phyloP scores from a whole-genome alignment of 2,888 invertebrate genomes.

The Drosophila siamana region DNA sequence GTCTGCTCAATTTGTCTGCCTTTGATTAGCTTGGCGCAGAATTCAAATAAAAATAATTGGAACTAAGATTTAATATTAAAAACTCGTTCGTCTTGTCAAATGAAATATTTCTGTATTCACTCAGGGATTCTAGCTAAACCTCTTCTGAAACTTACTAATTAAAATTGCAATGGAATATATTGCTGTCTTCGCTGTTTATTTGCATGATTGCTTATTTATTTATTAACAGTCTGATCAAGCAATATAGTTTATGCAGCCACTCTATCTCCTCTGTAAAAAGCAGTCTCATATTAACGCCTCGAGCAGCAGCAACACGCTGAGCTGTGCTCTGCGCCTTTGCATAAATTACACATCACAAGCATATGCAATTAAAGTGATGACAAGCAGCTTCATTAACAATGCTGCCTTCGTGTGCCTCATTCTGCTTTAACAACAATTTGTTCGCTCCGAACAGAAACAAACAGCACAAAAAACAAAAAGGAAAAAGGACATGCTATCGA shows the following conservation, averaged over 20 bases:
- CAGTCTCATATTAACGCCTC: not conserved
- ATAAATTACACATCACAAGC: conserved; percentile 35
- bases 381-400: conserved; percentile 50
- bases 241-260: not conserved
- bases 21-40: no score
- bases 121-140: no score
- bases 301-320: not conserved
- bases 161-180: no score
- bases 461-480: not conserved
- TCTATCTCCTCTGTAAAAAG: not conserved
- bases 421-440: conserved; percentile 20
- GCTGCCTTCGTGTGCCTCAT: conserved; percentile 27
- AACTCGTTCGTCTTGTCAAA: no score
- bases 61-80: no score
- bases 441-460: not conserved
- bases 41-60: no score
- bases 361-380: conserved; percentile 47
- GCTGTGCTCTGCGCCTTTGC: conserved; percentile 10
- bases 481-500: not conserved
- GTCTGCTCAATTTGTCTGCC: no score
- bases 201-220: no score
- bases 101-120: no score
- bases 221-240: no score
- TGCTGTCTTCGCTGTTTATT: no score
- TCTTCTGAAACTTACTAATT: no score